phyloP scores from a whole-genome alignment of 2,113 vertebrate genomes.

The Edolisoma coerulescens region DNA sequence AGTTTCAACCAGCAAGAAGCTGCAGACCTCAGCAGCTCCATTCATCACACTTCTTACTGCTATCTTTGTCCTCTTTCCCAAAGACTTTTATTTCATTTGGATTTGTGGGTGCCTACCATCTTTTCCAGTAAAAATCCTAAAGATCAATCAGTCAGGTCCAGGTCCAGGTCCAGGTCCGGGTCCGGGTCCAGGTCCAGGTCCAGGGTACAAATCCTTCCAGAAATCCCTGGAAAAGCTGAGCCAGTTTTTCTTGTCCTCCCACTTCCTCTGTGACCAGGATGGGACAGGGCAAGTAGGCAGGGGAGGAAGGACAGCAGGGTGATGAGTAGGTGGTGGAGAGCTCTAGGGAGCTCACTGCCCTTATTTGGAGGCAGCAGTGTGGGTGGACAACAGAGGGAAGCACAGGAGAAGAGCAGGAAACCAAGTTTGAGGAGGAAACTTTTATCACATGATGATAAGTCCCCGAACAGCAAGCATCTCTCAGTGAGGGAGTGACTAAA shows the following conservation, averaged over 20 bases:
- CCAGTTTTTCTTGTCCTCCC: neutral
- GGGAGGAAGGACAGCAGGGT: neutral
- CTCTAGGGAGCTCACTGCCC: neutral
- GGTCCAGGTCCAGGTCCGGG: neutral
- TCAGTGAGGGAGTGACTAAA: neutral
- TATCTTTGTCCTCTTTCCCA: neutral
- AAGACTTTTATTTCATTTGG: neutral
- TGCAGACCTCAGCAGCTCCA: neutral
- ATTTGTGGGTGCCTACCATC: neutral
- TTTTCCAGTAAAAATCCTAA: neutral
- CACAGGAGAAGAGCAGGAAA: neutral
- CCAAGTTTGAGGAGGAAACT: neutral
- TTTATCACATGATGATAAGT: neutral
- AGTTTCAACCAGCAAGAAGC: neutral
- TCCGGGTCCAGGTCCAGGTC: neutral
- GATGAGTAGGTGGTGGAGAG: neutral
- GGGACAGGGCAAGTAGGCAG: neutral
- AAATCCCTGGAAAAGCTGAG: neutral
- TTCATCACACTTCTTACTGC: neutral
- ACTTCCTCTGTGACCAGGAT: neutral
- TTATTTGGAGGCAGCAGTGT: neutral
- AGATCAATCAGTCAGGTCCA: neutral
- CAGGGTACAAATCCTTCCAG: neutral
- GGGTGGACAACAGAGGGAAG: neutral
- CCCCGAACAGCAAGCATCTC: neutral